phyloP scores from a whole-genome alignment of 2,113 vertebrate genomes.

The Otus sunia region DNA sequence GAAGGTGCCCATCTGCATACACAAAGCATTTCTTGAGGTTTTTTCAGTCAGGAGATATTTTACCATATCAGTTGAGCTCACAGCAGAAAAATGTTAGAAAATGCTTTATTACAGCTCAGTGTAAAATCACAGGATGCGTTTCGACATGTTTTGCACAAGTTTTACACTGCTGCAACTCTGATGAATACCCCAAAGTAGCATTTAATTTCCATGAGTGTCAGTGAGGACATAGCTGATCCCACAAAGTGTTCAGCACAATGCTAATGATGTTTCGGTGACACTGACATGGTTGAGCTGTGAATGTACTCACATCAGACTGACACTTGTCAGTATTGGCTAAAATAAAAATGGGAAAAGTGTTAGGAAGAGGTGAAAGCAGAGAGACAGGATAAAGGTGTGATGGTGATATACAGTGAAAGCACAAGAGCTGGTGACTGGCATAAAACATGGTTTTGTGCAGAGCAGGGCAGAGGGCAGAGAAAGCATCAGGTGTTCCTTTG shows the following conservation, averaged over 20 bases:
- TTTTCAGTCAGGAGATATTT: background rate
- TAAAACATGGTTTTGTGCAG: background rate
- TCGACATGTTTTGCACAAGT: background rate
- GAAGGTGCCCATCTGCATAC: background rate
- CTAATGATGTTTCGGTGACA: background rate
- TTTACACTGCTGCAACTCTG: background rate
- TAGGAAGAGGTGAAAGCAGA: background rate
- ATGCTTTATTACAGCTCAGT: background rate
- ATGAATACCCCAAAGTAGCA: background rate
- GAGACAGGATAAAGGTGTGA: background rate
- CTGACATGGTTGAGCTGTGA: background rate
- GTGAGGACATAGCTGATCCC: background rate
- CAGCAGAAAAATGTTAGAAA: background rate
- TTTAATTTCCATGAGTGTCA: background rate
- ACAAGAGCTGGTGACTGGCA: background rate
- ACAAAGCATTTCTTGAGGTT: background rate
- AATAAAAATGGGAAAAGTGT: background rate
- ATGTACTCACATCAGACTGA: background rate
- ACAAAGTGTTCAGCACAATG: background rate
- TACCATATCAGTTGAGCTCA: accelerated
- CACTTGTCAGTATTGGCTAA: background rate
- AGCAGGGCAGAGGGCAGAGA: background rate
- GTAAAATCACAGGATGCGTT: background rate
- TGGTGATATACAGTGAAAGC: background rate
- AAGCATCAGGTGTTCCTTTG: background rate